Base-by-base conservation (phyloP, 2,113 vertebrate species). In the Toxotes jaculatrix region DNA sequence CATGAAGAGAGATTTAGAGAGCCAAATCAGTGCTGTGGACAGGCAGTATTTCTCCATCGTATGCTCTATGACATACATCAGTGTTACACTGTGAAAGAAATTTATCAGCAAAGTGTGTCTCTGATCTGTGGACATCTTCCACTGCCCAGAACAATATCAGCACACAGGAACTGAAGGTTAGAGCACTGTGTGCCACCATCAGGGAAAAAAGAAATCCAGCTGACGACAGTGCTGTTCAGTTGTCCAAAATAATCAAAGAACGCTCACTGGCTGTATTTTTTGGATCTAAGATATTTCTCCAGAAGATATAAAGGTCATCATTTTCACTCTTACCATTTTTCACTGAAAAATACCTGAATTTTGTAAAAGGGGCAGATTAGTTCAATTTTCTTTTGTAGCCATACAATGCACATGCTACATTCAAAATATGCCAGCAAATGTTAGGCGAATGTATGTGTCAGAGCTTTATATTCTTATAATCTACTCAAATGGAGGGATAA, bases 71-170 rank as follows among this genome's bases (percentile, higher is more conserved):
- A 78, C 61, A 55, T 55, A 67, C 32, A 38, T 72, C 61, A 80
- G 38, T 61, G n/a, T 77, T 74, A 32, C 43, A 53, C 66, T 21
- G 47, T 10, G 73, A 68, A 31, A 76, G 43, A 43, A 51, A 42
- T 77, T 77, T 68, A 57, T 62, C 74, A 60, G 61, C 38, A 55
- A 61, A 76, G 80, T 36, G 34, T 42, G 66, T 73, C 70, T 83
- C 23, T 69, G 38, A 80, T 83, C 76, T 82, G 76, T 51, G 49
- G 77, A 62, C 73, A 32, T 78, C 51, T 57, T 78, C 42, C 59
- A 56, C 14, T 23, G 56, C 27, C 27, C 27, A 14, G 49, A 78
- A n/a, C 45, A 78, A 62, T n/a, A 60, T 17, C 31, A 76, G 36
- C 40, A 77, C 57, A 53, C 57, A 38, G 19, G 45, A 74, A 49